phyloP scores from a whole-genome alignment of 2,888 invertebrate species.

The Heterodera filipjevi region DNA sequence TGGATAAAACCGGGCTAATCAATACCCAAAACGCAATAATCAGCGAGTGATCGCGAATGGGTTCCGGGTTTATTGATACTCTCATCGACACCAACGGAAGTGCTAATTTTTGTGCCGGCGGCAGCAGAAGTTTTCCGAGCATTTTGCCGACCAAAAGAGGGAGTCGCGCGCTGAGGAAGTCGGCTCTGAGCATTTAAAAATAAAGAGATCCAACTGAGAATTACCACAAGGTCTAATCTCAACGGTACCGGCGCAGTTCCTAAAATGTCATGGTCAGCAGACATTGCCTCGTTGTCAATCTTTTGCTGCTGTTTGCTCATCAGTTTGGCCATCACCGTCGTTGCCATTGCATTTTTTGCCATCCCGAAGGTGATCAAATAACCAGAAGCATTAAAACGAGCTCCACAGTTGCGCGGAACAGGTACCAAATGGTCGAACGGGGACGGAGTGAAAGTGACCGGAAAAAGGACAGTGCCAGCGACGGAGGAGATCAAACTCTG shows the following conservation, averaged over 20 bases:
- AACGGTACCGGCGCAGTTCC: neutral
- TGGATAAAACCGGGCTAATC: neutral
- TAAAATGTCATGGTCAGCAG: neutral
- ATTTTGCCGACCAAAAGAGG: neutral
- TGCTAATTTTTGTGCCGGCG: neutral
- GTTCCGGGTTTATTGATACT: neutral
- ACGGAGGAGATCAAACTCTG: conserved; percentile 8
- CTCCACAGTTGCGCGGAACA: conserved; percentile 43
- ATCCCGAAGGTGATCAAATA: conserved; percentile 32
- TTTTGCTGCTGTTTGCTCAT: neutral
- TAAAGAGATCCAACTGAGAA: neutral
- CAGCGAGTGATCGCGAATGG: conserved; percentile 28
- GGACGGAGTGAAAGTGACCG: conserved; percentile 34
- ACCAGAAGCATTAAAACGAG: conserved; percentile 42
- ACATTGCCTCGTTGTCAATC: neutral
- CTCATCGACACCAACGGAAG: neutral
- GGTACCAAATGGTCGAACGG: conserved; percentile 41
- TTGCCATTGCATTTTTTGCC: conserved; percentile 2
- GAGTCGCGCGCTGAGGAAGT: neutral
- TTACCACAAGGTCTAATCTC: too few species aligned
- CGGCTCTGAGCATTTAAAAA: neutral
- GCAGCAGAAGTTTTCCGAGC: neutral
- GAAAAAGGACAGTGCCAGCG: conserved; percentile 19
- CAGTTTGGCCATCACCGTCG: neutral
- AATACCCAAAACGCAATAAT: conserved; percentile 31